Base-by-base conservation (phyloP, 2,797 vertebrate genomes). In the Leuciscus waleckii region DNA sequence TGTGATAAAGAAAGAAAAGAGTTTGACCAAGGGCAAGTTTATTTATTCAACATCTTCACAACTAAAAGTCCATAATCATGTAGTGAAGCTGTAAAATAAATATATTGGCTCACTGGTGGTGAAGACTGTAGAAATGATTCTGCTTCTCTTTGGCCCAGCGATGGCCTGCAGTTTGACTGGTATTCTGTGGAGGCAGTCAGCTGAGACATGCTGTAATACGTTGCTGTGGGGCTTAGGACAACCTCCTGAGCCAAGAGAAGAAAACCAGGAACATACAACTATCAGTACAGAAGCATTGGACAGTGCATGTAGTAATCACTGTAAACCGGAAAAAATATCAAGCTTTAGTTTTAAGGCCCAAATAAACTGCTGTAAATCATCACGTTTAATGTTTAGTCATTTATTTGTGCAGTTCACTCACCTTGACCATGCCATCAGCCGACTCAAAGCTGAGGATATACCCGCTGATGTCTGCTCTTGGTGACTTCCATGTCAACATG, bases 371-470 rank as follows among this genome's bases (percentile, higher is more conserved):
- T 79, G 26, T 26, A 49, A 54, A 16, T 32, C 7, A 74, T 49
- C 4, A 74, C 21, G 41, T 32, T 49, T 69, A 9, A n/a, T 17
- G 26, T 23, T 49, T n/a, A 29, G 13, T 68, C 7, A 19, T 78
- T 69, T 74, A 4, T 17, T 69, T 65, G 9, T 41, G 21, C 1
- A 4, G 65, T 21, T 26, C 26, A 87, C 91, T 84, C 92, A 99
- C 98, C 95, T 97, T 96, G 86, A 97, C 90, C 82, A 87, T 92
- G 70, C 97, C 97, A 5, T 97, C 97, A 0, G 94, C 79, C 0
- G 98, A 96, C 92, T 98, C 95, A 0, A 97, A 98, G 92, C 97
- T 97, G 82, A 99, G 94, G 80, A 98, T 96, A 92, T 99, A 99
- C 0, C 93, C 97, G 0, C 96, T 97, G 92, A 99, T 96, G 17